phyloP scores from a whole-genome alignment of 2,797 vertebrate genomes.

The Falco columbarius region DNA sequence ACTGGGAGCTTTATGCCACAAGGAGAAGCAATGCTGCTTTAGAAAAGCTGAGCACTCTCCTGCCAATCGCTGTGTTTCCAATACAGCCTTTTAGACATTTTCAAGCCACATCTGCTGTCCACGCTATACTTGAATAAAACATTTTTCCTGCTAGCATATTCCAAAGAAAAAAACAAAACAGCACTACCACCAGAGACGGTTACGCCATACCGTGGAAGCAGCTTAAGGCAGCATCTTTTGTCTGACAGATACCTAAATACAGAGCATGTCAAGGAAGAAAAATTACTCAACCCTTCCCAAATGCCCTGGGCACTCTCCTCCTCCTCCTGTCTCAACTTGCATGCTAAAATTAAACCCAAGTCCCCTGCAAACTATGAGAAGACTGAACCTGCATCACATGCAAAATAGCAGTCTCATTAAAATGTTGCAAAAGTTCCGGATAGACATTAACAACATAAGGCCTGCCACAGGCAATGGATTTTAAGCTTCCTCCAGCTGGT shows the following conservation, averaged over 20 bases:
- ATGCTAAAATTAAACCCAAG: neutral
- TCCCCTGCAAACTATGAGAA: neutral
- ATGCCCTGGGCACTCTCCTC: neutral
- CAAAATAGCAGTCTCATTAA: neutral
- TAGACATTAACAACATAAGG: neutral
- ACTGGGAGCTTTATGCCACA: neutral
- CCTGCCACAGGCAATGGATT: neutral
- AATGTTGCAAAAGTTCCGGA: neutral
- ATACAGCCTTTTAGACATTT: neutral
- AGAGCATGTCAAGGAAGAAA: neutral
- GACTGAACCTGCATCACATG: neutral
- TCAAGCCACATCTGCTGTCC: neutral
- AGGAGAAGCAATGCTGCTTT: neutral
- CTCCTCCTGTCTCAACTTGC: neutral
- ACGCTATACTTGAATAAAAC: neutral
- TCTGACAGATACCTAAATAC: neutral
- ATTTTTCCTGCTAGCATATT: neutral
- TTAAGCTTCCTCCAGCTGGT: neutral
- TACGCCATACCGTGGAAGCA: neutral
- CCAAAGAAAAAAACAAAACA: neutral
- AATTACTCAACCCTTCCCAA: neutral
- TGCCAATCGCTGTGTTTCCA: rapidly evolving
- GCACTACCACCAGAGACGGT: neutral
- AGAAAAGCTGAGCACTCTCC: neutral
- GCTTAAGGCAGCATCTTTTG: neutral